These are phyloP conservation scores for Arctocebus calabarensis DNA, from an alignment of 2,797 vertebrate genomes.

Conservation along the genomic window DNA sequence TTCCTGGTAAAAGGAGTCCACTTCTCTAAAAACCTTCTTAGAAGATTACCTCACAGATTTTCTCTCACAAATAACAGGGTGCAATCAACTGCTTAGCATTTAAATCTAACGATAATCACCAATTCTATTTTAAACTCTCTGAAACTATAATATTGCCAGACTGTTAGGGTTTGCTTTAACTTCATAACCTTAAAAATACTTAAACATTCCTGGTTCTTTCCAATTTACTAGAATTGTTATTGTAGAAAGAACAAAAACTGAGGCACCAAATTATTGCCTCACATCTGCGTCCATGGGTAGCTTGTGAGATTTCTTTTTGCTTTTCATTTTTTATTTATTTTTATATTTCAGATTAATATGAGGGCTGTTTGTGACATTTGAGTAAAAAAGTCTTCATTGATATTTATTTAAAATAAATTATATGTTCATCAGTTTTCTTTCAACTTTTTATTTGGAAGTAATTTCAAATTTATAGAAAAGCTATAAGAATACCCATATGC, in stretches of 20 bases:
- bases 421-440: neutral
- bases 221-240: neutral
- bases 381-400: neutral
- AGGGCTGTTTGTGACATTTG: neutral
- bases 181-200: conserved; percentile 15
- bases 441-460: conserved; percentile 47
- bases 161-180: conserved; percentile 27
- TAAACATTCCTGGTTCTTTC: neutral
- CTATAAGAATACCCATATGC: neutral
- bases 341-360: too few relatives aligned
- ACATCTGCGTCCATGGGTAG: neutral
- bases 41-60: conserved; percentile 55
- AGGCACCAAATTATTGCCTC: neutral
- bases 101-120: conserved; percentile 61
- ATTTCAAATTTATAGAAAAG: conserved; percentile 13
- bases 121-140: conserved; percentile 70
- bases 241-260: neutral
- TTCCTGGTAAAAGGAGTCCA: conserved; percentile 3
- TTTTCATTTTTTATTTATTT: too few relatives aligned
- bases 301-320: neutral
- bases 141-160: conserved; percentile 13
- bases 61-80: conserved; percentile 63
- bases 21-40: conserved; percentile 43
- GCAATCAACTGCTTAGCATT: conserved; percentile 44
- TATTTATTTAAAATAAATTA: conserved; percentile 39